Evolutionary conservation across 1,140 invertebrate species (phyloP).

Genomic region (Cherax destructor): DNA sequence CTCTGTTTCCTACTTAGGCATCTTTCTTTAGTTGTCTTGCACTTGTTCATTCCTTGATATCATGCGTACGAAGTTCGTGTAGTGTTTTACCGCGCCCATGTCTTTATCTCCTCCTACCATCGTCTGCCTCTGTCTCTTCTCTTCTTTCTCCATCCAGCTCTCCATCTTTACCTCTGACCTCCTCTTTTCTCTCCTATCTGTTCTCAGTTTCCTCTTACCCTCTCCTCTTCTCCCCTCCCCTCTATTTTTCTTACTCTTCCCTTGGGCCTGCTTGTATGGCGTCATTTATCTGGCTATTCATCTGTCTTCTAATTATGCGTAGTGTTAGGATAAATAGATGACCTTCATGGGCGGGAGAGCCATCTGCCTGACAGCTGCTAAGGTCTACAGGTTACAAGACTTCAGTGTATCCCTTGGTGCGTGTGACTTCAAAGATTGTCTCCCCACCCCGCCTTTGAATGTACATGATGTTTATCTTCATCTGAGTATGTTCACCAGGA

Average conservation of each 20-base stretch:
- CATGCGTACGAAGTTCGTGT: background rate
- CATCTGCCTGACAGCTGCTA: background rate
- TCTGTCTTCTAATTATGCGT: slow-evolving; percentile 31
- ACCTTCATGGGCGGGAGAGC: background rate
- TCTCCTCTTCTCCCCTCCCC: background rate
- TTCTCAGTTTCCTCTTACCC: background rate
- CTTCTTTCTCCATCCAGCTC: background rate
- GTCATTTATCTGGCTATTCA: slow-evolving; percentile 1
- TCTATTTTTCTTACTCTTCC: too few relatives aligned
- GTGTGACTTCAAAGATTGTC: too few relatives aligned
- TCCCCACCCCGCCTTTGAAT: too few relatives aligned
- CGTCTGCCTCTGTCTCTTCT: background rate
- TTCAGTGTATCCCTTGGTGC: background rate
- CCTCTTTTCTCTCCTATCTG: background rate
- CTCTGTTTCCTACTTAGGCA: background rate
- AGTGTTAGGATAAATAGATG: slow-evolving; percentile 11
- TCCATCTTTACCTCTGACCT: background rate
- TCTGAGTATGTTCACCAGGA: too few relatives aligned
- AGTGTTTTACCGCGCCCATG: background rate
- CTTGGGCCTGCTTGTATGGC: background rate
- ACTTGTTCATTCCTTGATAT: too few relatives aligned
- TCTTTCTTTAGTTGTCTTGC: too few relatives aligned
- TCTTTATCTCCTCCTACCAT: background rate
- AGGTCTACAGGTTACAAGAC: background rate
- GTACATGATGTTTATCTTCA: too few relatives aligned